These are phyloP conservation scores for Ornithoptera priamus DNA, from an alignment of 2,888 invertebrate species.

Conservation along the genomic window DNA sequence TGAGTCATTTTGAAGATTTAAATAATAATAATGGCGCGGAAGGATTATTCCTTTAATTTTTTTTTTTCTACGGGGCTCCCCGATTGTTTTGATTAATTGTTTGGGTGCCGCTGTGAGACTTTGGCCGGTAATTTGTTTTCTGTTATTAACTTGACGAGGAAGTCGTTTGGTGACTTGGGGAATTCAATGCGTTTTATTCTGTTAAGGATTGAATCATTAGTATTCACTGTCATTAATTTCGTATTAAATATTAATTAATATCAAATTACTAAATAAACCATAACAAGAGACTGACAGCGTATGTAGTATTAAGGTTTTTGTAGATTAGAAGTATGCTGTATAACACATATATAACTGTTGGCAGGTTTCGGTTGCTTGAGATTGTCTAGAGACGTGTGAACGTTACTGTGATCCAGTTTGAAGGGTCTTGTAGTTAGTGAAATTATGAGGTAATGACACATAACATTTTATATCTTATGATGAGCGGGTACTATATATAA, in stretches of 20 bases:
- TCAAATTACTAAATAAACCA: background rate
- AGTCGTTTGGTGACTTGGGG: slow-evolving; percentile 66
- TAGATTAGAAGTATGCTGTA: background rate
- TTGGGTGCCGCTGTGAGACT: slow-evolving; percentile 57
- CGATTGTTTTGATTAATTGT: slow-evolving; percentile 75
- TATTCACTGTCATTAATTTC: slow-evolving; percentile 2
- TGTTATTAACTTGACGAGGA: slow-evolving; percentile 73
- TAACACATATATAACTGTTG: background rate
- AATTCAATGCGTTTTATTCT: slow-evolving; percentile 53
- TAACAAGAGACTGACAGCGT: background rate
- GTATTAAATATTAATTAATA: slow-evolving; percentile 1
- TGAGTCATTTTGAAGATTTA: slow-evolving; percentile 72
- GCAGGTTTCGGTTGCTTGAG: too few relatives aligned
- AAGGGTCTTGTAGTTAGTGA: too few relatives aligned
- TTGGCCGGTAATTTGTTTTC: slow-evolving; percentile 69
- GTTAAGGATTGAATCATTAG: slow-evolving; percentile 1
- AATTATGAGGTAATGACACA: too few relatives aligned
- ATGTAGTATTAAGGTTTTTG: background rate
- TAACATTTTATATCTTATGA: too few relatives aligned
- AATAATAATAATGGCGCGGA: slow-evolving; percentile 69
- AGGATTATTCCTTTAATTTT: slow-evolving; percentile 63
- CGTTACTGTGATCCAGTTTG: too few relatives aligned
- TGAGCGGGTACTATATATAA: too few relatives aligned
- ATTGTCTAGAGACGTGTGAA: too few relatives aligned
- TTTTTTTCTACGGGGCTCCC: slow-evolving; percentile 46